A percentile compares a stretch with the other conserved stretches of the same genome.
phyloP scores from a whole-genome alignment of 2,797 vertebrate species.

The Oreortyx pictus region DNA sequence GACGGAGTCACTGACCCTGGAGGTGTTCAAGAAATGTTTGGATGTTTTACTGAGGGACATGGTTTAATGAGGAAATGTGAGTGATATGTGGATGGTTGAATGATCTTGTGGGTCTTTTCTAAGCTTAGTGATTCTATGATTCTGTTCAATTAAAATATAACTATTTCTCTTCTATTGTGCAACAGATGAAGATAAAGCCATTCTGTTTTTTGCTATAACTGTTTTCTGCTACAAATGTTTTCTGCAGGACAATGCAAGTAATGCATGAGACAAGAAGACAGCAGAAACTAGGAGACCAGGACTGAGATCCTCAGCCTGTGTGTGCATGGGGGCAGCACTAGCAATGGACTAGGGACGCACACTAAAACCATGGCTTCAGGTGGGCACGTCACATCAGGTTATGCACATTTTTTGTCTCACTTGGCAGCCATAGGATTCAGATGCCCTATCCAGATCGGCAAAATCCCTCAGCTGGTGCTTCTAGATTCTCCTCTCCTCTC shows the following conservation, averaged over 20 bases:
- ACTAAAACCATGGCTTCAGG: neutral
- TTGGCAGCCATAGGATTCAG: neutral
- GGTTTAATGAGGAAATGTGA: no score
- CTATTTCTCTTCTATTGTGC: neutral
- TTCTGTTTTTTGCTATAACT: neutral
- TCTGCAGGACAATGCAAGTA: neutral
- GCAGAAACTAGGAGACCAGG: neutral
- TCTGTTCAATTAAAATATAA: neutral
- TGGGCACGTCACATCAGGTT: no score
- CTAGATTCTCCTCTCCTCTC: neutral
- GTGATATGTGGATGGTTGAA: no score
- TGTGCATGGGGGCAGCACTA: fast-evolving
- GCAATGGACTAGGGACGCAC: no score
- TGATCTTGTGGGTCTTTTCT: no score
- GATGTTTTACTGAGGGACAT: no score
- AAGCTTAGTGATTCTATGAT: no score
- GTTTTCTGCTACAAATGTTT: neutral
- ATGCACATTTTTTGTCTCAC: neutral
- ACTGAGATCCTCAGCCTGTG: neutral
- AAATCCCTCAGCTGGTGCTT: neutral
- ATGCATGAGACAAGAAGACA: neutral
- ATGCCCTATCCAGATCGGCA: neutral
- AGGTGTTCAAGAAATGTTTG: no score
- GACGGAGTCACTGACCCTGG: no score
- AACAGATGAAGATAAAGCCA: neutral